Base-by-base conservation (phyloP, 1,140 invertebrate genomes). In the Drosophila micromelanica region DNA sequence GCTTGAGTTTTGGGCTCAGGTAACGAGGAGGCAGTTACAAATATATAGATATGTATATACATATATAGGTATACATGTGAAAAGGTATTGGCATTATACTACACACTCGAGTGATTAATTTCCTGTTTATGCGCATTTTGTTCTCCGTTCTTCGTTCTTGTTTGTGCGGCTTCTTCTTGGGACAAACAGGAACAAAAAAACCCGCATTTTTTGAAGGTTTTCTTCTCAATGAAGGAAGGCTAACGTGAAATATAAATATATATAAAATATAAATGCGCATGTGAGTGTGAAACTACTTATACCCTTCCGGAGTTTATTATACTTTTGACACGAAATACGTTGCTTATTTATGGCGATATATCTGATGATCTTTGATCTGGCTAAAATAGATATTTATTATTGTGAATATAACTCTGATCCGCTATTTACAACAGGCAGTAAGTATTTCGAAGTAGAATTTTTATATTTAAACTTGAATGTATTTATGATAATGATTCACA, bases 71-170 rank as follows among this genome's bases (percentile, higher is more conserved):
- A 20, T 45, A 27, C 52, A 38, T 65, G 68, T 65, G 68, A 65
- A 64, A 68, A 69, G 61, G 59, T 64, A 69, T 79, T 46, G 62
- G 64, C 80, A 65, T 15, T 45, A 60, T 45, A 68, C 62, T 55
- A 51, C 62, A 86, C 82, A 86, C 78, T 78, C 52, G 82, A 76
- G 64, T 86, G 82, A 86, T 87, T 86, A 86, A 86, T 86, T 86
- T 86, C 82, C 82, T 86, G 82, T 86, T 86, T 87, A 87, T 86
- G 70, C 76, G 75, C 82, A 87, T 45, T 61, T 75, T 65, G 61
- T 81, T 78, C 49, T 70, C 30, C 30, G 59, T 54, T 30, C 49
- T 71, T 15, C 51, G 69, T 71, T 64, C 61, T 65, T 54, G 48
- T 54, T 73, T 87, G 64, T 86, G 82, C 74, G 81, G 81, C 81